Evolutionary conservation across 30 jellyfish, hydroid and myxozoan genomes (phyloP).

Genomic region (Catostylus mosaicus): DNA sequence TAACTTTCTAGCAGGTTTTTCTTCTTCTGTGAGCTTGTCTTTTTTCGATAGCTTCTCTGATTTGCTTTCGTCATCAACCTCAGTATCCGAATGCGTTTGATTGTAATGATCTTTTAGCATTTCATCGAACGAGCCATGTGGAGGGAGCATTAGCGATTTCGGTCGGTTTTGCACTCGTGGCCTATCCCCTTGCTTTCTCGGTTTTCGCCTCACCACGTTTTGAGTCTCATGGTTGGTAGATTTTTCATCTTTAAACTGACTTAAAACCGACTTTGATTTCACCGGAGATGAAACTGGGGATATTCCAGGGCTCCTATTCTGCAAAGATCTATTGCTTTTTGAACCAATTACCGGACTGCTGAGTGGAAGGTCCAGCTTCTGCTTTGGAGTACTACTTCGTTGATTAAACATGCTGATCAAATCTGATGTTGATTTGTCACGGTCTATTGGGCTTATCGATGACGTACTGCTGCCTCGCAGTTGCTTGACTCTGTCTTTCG

Average conservation of each 20-base stretch:
- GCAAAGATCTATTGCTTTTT: background rate
- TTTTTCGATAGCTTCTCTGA: background rate
- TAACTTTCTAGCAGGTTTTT: slow-evolving; percentile 14
- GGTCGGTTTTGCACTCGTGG: slow-evolving; percentile 48
- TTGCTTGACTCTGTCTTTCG: slow-evolving; percentile 32
- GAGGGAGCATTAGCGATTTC: slow-evolving; percentile 35
- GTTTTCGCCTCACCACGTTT: slow-evolving; percentile 31
- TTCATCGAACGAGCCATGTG: slow-evolving; percentile 32
- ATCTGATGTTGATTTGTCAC: slow-evolving; percentile 30
- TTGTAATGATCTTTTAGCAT: slow-evolving; percentile 8
- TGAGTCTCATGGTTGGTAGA: background rate
- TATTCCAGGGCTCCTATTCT: slow-evolving; percentile 37
- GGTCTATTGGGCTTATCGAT: slow-evolving; percentile 39
- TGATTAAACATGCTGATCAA: slow-evolving; percentile 22
- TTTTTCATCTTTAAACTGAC: slow-evolving; percentile 11
- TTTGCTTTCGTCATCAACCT: slow-evolving; percentile 23
- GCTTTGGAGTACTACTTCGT: slow-evolving; percentile 66
- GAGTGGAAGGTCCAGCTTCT: slow-evolving; percentile 22
- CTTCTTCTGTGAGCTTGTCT: background rate
- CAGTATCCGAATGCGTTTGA: slow-evolving; percentile 49
- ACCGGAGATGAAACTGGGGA: slow-evolving; percentile 63
- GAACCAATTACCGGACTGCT: background rate
- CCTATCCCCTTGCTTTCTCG: slow-evolving; percentile 39
- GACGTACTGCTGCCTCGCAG: slow-evolving; percentile 45
- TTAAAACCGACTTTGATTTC: background rate